Conservation (phyloP, 1,140 invertebrate genomes). For the Formica exsecta region DNA sequence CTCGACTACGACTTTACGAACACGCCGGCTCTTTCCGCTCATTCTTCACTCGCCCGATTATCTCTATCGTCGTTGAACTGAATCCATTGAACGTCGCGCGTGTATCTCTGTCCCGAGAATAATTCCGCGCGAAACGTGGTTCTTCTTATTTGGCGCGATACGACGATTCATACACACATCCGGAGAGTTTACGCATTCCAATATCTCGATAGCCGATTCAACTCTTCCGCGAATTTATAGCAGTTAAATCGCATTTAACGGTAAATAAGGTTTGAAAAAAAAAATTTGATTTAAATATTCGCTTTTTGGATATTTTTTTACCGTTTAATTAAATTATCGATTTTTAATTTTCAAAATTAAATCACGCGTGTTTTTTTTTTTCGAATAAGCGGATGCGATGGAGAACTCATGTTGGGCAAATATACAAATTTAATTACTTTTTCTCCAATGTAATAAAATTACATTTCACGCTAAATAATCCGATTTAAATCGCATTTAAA, state of each 20-base stretch:
- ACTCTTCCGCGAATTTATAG: not conserved
- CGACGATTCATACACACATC: not conserved
- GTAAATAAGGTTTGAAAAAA: not conserved
- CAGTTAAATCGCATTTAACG: not conserved
- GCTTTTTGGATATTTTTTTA: no score
- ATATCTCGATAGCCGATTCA: not conserved
- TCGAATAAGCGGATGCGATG: not conserved
- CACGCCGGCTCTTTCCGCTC: not conserved
- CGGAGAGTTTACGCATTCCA: not conserved
- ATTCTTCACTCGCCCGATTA: constrained; percentile 67
- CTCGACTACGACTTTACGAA: constrained; percentile 26
- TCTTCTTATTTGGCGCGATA: constrained; percentile 26
- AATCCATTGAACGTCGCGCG: constrained; percentile 40
- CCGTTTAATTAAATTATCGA: not conserved
- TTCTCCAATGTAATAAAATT: not conserved
- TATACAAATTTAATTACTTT: not conserved
- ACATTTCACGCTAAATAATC: no score
- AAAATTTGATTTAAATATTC: no score
- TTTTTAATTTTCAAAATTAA: not conserved
- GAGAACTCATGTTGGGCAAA: not conserved
- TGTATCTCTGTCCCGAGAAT: constrained; percentile 46
- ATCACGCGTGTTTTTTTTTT: not conserved
- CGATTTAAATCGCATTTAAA: no score
- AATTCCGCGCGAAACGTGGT: constrained; percentile 33
- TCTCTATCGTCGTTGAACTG: constrained; percentile 70